Evolutionary conservation across 2,888 invertebrate genomes (phyloP), one percentile per base, ranked within the genome.

Genomic region (Malachius bipustulatus): DNA sequence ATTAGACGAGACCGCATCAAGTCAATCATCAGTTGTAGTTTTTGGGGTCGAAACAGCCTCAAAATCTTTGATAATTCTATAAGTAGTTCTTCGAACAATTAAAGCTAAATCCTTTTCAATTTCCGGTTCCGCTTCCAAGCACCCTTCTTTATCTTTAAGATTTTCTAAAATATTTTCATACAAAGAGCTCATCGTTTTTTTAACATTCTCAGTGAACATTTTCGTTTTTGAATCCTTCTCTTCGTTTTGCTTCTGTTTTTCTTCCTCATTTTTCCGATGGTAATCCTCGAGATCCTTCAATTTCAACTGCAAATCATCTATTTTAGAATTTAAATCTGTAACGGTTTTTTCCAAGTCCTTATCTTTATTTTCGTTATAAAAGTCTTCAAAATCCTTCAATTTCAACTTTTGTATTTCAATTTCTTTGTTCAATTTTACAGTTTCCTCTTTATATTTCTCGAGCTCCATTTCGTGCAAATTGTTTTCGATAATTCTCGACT

Each of bases 171-270:
- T 48, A 29, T 48, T 47, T 37, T 49, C 48, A 41, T 54, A 61
- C 49, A 59, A 51, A 14, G 39, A 35, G 43, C 54, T 59, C 57
- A 60, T 60, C 8, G 44, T 42, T 37, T 51, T 42, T 39, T 57
- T 60, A 2, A 57, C 39, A 39, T 34, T 47, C 39, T 27, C 49
- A 43, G 19, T 41, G 38, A 32, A 50, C 45, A 4, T 26, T 30
- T 34, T 38, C 27, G 10, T 9, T 2, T 28, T 36, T 3, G 4
- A 13, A 11, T 31, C 16, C 2, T 32, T 35, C 32, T 39, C 33
- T 34, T 35, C 29, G n/a, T n/a, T 8, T 16, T 11, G 26, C 12
- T 38, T 39, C n/a, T 36, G 12, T 35, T 39, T 40, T 37, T 44
- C 37, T 12, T 14, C 34, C 26, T 40, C 36, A 2, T 28, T 38